These are phyloP conservation scores for Platynereis dumerilii DNA, from an alignment of 2,888 invertebrate species.

Conservation along the genomic window DNA sequence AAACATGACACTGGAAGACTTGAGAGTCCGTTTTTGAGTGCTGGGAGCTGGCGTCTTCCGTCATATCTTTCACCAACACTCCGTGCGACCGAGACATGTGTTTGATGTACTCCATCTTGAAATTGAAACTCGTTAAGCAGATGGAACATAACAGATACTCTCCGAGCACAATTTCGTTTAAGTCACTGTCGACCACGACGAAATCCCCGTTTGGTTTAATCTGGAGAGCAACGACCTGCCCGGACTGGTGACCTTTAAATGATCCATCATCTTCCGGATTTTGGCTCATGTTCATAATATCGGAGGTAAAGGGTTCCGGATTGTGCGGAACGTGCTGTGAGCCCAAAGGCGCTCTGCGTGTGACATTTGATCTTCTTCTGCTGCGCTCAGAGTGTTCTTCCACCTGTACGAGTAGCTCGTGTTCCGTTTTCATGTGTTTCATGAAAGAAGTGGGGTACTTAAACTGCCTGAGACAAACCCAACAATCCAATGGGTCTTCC, in stretches of 20 bases:
- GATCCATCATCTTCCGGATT: neutral
- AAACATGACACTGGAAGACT: neutral
- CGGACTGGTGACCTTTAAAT: neutral
- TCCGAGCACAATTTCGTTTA: neutral
- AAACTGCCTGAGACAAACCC: neutral
- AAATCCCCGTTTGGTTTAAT: neutral
- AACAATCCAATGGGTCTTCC: neutral
- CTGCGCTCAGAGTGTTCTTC: neutral
- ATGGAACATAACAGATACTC: slow-evolving; percentile 6
- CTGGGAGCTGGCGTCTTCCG: neutral
- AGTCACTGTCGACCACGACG: neutral
- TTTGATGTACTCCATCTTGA: neutral
- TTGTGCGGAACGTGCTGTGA: neutral
- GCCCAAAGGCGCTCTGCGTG: neutral
- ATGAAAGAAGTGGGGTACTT: slow-evolving; percentile 3
- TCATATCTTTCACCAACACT: neutral
- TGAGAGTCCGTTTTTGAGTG: neutral
- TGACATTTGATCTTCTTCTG: neutral
- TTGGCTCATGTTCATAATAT: neutral
- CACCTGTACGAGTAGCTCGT: neutral
- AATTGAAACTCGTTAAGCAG: neutral
- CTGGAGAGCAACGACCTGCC: slow-evolving; percentile 1
- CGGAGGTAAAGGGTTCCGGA: neutral
- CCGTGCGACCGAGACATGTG: neutral
- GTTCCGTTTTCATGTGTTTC: slow-evolving; percentile 6